Evolutionary conservation across 2,888 invertebrate species (phyloP).

Genomic region (Sminthurides aquaticus): DNA sequence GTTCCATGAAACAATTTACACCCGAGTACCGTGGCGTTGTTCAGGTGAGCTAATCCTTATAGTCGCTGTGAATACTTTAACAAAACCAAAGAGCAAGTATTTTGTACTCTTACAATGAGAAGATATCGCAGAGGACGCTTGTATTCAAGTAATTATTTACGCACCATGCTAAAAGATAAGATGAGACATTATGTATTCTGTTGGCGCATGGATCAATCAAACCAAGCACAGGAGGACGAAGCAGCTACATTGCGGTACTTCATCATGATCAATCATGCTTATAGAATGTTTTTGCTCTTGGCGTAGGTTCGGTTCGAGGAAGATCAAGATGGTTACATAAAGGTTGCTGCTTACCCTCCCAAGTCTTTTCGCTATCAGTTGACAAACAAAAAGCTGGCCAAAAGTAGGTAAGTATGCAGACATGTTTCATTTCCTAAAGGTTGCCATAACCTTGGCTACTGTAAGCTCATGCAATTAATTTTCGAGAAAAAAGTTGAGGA

Average conservation of each 20-base stretch:
- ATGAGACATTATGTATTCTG: no score
- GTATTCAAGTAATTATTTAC: no score
- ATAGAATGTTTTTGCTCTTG: not conserved
- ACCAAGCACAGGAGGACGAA: no score
- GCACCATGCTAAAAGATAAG: no score
- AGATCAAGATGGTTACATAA: constrained; percentile 51
- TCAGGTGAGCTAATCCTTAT: constrained; percentile 46
- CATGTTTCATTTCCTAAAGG: not conserved
- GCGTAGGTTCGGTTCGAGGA: constrained; percentile 47
- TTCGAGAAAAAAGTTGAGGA: not conserved
- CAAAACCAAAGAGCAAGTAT: not conserved
- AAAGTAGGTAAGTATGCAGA: constrained; percentile 33
- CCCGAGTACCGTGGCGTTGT: constrained; percentile 52
- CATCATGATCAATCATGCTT: no score
- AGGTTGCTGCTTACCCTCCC: constrained; percentile 49
- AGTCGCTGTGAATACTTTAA: not conserved
- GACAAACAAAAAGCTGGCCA: constrained; percentile 32
- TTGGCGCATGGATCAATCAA: no score
- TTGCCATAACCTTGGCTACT: no score
- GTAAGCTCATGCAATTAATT: not conserved
- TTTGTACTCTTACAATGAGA: not conserved
- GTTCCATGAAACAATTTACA: constrained; percentile 50
- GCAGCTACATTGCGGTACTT: no score
- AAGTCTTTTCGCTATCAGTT: constrained; percentile 42
- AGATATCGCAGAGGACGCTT: no score